Percentiles rank a stretch among this genome's conserved stretches.
These are phyloP conservation scores for Coreius guichenoti DNA, from an alignment of 2,797 vertebrate species.

Conservation along the genomic window DNA sequence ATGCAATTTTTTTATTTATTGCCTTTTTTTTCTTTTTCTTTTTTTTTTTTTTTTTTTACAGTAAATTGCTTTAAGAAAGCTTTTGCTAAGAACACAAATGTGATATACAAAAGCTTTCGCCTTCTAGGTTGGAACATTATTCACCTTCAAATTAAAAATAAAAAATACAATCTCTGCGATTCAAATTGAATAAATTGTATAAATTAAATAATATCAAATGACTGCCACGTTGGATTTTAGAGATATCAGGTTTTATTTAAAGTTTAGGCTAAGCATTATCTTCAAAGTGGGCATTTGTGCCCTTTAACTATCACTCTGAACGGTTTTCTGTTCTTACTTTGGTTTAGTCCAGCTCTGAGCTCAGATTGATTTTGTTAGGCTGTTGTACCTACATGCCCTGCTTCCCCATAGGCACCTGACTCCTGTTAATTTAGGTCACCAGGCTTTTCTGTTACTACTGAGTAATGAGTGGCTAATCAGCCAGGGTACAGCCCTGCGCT, in stretches of 20 bases:
- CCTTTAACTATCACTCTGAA: not conserved
- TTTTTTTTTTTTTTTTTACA: not conserved
- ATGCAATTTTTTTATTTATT: no score
- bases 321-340: not conserved
- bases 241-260: not conserved
- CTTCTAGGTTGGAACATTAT: not conserved
- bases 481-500: not conserved
- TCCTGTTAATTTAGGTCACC: conserved; percentile 31
- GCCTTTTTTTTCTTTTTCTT: no score
- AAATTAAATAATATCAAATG: not conserved
- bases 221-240: not conserved
- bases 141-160: conserved; percentile 16
- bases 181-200: conserved; percentile 15
- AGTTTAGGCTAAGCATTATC: not conserved
- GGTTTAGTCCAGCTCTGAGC: not conserved
- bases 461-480: conserved; percentile 45
- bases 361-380: not conserved
- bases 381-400: conserved; percentile 3
- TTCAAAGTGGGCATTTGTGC: not conserved
- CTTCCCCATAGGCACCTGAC: conserved; percentile 11
- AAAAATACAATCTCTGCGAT: conserved; percentile 16
- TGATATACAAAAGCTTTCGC: not conserved
- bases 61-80: conserved; percentile 16
- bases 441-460: conserved; percentile 31
- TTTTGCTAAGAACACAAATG: conserved; percentile 7